Evolutionary conservation across 1,140 invertebrate species (phyloP), one percentile per base, ranked within the genome.

Genomic region (Drosophila nigromelanica): DNA sequence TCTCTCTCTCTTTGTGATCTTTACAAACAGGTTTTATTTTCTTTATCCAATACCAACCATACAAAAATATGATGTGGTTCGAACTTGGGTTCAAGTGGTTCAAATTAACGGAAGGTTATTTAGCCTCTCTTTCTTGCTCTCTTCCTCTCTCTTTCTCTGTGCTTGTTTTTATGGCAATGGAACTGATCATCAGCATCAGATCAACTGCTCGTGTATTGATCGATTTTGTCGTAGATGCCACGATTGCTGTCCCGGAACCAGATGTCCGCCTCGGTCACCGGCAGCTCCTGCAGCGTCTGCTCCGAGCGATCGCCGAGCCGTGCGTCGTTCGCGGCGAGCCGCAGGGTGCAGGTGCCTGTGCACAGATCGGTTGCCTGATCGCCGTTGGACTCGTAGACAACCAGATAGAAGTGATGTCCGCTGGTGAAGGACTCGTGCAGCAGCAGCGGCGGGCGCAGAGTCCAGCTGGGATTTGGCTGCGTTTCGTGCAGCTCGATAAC

Each of bases 301-400:
- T 43, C 10, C 0, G 72, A 67, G 3, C 33, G 12, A 59, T 85
- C 80, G 27, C 30, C 14, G 1, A 85, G 33, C 1, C 80, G 64
- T 0, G 37, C 11, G 40, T 85, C 80, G 5, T 63, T 8, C 1
- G 33, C 1, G 0, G 24, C 1, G 8, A 85, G 79, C 14, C 76
- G 80, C 1, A 76, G 21, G 0, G 52, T 70, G 24, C 67, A 79
- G 6, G 56, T 67, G 4, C 80, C 80, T 3, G 37, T 40, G 37
- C 73, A 73, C 0, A 37, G 1, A 18, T 18, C 18, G 1, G 18
- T 18, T 18, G 1, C 10, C 15, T 35, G 1, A 8, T 35, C 0
- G 0, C 55, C 43, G 33, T 68, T 43, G 42, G 62, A 78, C n/a
- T 73, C 63, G 24, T 79, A 79, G 35, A 82, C 24, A 1, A 61